Base-by-base conservation (phyloP, 2,113 vertebrate species). In the Hemicordylus capensis region DNA sequence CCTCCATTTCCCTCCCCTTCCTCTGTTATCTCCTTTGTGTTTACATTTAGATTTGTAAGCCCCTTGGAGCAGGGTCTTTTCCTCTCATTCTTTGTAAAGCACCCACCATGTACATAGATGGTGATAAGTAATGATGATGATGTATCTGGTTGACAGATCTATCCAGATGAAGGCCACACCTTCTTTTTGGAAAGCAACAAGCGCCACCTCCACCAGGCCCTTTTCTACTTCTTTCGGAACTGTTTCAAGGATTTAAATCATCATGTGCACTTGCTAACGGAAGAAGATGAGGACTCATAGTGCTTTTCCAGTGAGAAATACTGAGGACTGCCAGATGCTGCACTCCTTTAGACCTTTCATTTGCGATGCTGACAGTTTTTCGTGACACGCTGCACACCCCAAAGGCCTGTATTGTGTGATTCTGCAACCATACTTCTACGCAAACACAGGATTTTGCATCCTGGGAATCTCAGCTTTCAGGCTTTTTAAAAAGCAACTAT, bases 161-260 rank as follows among this genome's bases (percentile, higher is more conserved):
- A 97, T 83, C 97, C 97, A 15, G 97, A 97, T 8, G 96, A 97
- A 90, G 97, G 96, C 74, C 97, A 97, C 89, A 12, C 46, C 63
- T 93, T 97, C 42, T 90, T 93, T 79, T 95, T 94, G 39, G 92
- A 94, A 17, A 91, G 90, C 28, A 97, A 95, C 93, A n/a, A 92
- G 59, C 94, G 94, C 63, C 96, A 97, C 92, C 95, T 96, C 85
- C 94, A 94, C 85, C 94, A 95, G 81, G 96, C 96, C 15, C 77
- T 97, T 37, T 88, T 94, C 69, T 94, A 95, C 90, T 97, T 96
- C 93, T 91, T 97, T 87, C 96, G 96, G 4, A 91, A 80, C 89
- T 97, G 97, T 93, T 91, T 97, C 84, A 91, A 96, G 79, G 93
- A 91, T 81, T 20, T 42, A 46, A 37, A 37, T 39, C 26, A 64